These are phyloP conservation scores for Drosophila ustulata DNA, from an alignment of 2,888 invertebrate genomes.

Conservation along the genomic window DNA sequence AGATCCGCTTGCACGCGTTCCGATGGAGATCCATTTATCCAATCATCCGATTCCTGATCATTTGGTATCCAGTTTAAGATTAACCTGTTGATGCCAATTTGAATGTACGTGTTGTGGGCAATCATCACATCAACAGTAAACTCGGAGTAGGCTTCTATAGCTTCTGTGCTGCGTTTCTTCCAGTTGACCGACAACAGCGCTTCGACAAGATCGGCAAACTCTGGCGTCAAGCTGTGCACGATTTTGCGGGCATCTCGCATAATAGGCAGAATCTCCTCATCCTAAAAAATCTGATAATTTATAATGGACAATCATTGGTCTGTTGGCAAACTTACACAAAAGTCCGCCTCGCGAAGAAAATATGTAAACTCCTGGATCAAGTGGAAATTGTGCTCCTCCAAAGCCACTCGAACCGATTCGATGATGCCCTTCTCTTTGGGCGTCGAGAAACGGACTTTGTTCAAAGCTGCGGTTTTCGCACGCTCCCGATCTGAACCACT, in stretches of 20 bases:
- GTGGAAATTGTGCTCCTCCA: conserved; percentile 69
- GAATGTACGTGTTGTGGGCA: conserved; percentile 89
- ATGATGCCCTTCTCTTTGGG: conserved; percentile 77
- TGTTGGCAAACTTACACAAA: conserved; percentile 70
- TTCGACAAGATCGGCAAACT: conserved; percentile 87
- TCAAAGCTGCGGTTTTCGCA: conserved; percentile 77
- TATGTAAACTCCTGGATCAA: conserved; percentile 76
- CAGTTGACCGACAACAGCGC: conserved; percentile 87
- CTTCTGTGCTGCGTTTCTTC: conserved; percentile 85
- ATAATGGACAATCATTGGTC: no score
- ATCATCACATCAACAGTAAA: conserved; percentile 89
- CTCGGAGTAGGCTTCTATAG: conserved; percentile 87
- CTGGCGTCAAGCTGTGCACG: conserved; percentile 87
- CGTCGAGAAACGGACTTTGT: conserved; percentile 82
- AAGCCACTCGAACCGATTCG: conserved; percentile 71
- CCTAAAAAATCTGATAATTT: conserved; percentile 80
- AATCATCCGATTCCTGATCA: conserved; percentile 86
- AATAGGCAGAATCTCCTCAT: conserved; percentile 87
- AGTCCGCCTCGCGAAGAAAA: conserved; percentile 69
- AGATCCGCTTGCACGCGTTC: conserved; percentile 87
- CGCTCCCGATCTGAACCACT: conserved; percentile 80
- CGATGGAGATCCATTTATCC: conserved; percentile 87
- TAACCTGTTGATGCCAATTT: conserved; percentile 87
- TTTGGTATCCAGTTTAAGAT: conserved; percentile 87
- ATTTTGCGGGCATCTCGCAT: conserved; percentile 87